Base-by-base conservation (phyloP, 2,888 invertebrate genomes). In the Colostygia pectinataria region DNA sequence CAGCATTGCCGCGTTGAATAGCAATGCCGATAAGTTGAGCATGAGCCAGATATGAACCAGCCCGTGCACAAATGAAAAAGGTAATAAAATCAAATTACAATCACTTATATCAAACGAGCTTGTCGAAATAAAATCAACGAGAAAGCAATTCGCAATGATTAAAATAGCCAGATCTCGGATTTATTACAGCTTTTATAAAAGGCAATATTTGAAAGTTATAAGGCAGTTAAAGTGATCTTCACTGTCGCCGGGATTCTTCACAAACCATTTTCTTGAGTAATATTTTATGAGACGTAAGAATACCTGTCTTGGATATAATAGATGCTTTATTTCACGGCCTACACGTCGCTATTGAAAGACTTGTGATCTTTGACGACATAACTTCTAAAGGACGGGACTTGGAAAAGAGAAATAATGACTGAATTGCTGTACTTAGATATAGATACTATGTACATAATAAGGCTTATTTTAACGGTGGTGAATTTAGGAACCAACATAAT, bases 311-410 rank as follows among this genome's bases (percentile, higher is more conserved):
- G 36, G 28, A 38, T 45, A 53, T 56, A 49, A 36, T 41, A 37
- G 18, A 40, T 32, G 32, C 34, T 59, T 57, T 57, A 49, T 62
- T 56, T 43, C 42, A 34, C 39, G 50, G 41, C 29, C 40, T 46
- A 53, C 43, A 53, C 47, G 38, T 53, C 34, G 44, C 57, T 29
- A 53, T 48, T 48, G 55, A 59, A 57, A 59, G 42, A 50, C 56
- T 51, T 57, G 46, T 40, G 28, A 39, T 34, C 23, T 52, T 50
- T 46, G 43, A 49, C 56, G 37, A 40, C 38, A 55, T 45, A 48
- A 54, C 58, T 20, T 33, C 49, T 49, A 34, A 37, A 43, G 28
- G 39, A 38, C 28, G 20, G 6, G 6, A 6, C 15, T 15, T 15
- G 15, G 43, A 51, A n/a, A n/a, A n/a, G n/a, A n/a, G n/a, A n/a